Evolutionary conservation across 2,888 invertebrate species (phyloP), one percentile per base, ranked within the genome.

Genomic region (Acanthosepion esculentum): DNA sequence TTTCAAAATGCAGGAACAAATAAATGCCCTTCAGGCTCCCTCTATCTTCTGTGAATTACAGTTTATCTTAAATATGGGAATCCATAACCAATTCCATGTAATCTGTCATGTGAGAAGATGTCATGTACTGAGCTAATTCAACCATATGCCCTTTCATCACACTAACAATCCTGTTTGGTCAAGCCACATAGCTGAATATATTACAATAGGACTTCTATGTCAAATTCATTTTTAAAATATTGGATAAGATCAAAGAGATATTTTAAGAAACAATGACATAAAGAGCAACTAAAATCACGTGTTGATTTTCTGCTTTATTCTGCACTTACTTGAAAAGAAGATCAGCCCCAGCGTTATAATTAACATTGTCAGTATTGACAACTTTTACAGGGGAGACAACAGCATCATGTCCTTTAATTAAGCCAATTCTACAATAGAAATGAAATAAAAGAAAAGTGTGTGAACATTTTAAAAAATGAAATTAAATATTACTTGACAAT

Each of bases 261-360:
- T 29, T 10, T n/a, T 78, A 78, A 78, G n/a, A 2, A 78, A 78
- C n/a, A n/a, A 78, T 29, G n/a, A 64, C 29, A 64, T 8, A 64
- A 55, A 18, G 55, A 18, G 55, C 29, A 64, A 64, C 64, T 29
- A 64, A 29, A 6, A 64, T 29, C 26, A 64, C 2, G 7, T 29
- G 29, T 26, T 29, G 29, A 64, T 5, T 2, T 78, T 78, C 29
- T 29, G 53, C 6, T 48, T n/a, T 18, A 5, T 33, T 48, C 91
- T 48, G n/a, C 91, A 94, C 94, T 91, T 95, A 97, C 96, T 95
- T 96, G 95, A 96, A 95, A 1, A 97, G 95, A 48, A 97, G 92
- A 94, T 96, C 96, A 64, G 96, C 97, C n/a, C 97, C 96, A 91
- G 96, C 96, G 95, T 97, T 96, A 91, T 96, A 95, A 94, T 96